phyloP scores from a whole-genome alignment of 1,140 invertebrate species.

The Zaprionus nigranus region DNA sequence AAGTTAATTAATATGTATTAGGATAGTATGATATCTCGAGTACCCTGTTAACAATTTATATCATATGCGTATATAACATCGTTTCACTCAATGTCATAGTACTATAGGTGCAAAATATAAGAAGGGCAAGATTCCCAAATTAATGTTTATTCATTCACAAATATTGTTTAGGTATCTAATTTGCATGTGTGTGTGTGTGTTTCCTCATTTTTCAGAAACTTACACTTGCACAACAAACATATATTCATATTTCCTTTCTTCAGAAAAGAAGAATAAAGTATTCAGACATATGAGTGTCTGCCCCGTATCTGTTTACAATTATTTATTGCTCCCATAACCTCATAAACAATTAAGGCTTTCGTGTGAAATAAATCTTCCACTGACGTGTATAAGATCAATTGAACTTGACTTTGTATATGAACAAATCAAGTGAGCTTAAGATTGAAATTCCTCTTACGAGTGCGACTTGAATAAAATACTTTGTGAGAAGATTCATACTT shows the following conservation, averaged over 20 bases:
- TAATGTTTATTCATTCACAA: neutral
- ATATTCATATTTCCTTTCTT: slow-evolving; percentile 12
- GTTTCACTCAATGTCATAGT: neutral
- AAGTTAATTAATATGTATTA: neutral
- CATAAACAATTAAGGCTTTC: slow-evolving; percentile 58
- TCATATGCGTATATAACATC: neutral
- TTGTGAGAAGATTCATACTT: neutral
- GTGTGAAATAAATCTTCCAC: slow-evolving; percentile 76
- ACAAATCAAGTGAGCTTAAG: neutral
- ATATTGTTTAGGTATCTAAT: neutral
- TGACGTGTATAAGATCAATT: slow-evolving; percentile 34
- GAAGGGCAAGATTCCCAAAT: neutral
- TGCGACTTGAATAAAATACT: neutral
- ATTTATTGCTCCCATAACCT: slow-evolving; percentile 46
- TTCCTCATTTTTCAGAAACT: neutral
- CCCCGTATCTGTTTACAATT: slow-evolving; percentile 46
- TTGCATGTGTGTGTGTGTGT: neutral
- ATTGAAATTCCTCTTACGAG: slow-evolving; percentile 1
- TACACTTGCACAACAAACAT: neutral
- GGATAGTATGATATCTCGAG: no score
- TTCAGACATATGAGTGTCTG: slow-evolving; percentile 1
- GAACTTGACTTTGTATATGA: neutral
- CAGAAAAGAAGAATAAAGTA: neutral
- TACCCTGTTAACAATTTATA: no score
- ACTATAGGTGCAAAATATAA: neutral